Evolutionary conservation across 2,888 invertebrate genomes (phyloP).

Genomic region (Caradrina clavipalpis): DNA sequence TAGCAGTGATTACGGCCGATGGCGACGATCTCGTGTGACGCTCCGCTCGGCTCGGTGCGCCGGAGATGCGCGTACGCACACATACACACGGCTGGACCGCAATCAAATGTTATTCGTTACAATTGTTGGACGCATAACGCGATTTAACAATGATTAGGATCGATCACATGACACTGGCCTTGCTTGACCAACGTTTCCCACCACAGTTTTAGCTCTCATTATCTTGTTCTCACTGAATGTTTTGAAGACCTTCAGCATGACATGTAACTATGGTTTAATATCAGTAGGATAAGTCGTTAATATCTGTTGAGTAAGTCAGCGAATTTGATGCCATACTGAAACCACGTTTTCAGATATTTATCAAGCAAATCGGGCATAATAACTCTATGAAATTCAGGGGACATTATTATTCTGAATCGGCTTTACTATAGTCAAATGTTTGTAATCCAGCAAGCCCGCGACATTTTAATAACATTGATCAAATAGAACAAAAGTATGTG

Average conservation of each 20-base stretch:
- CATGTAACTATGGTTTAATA: background rate
- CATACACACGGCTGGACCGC: constrained; percentile 60
- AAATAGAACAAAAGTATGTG: constrained; percentile 91
- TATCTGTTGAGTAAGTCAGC: background rate
- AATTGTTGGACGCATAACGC: constrained; percentile 69
- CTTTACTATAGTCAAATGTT: constrained; percentile 87
- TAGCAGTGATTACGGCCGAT: constrained; percentile 90
- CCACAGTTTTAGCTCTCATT: background rate
- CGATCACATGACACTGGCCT: constrained; percentile 60
- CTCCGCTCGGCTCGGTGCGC: constrained; percentile 62
- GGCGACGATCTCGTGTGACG: constrained; percentile 84
- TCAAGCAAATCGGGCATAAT: constrained; percentile 31
- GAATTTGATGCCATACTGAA: constrained; percentile 13
- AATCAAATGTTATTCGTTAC: constrained; percentile 74
- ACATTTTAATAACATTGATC: constrained; percentile 91
- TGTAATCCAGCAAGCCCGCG: constrained; percentile 88
- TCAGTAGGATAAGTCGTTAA: background rate
- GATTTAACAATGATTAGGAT: constrained; percentile 66
- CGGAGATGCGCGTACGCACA: constrained; percentile 72
- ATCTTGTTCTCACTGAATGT: background rate
- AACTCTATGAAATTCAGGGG: constrained; percentile 41
- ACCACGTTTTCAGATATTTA: constrained; percentile 6
- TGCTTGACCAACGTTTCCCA: constrained; percentile 15
- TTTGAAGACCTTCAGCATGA: background rate
- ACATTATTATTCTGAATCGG: constrained; percentile 69